phyloP scores from a whole-genome alignment of 2,113 vertebrate species.

The Morone chrysops region DNA sequence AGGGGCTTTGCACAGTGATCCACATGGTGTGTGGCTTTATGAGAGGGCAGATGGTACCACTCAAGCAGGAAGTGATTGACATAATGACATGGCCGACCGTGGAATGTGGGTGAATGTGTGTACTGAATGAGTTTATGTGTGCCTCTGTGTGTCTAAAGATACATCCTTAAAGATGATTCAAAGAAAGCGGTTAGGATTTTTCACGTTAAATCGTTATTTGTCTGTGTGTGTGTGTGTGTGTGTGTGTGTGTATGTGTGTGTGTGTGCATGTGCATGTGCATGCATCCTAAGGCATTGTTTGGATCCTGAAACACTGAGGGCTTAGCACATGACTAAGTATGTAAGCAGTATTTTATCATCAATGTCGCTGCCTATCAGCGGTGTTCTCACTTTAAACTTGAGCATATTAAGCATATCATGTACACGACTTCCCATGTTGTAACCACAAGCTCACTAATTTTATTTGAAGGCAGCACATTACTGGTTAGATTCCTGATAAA shows the following conservation, averaged over 20 bases:
- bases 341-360: too few relatives aligned
- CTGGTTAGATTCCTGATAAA: too few relatives aligned
- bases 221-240: neutral
- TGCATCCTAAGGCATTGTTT: too few relatives aligned
- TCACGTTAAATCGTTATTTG: neutral
- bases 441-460: too few relatives aligned
- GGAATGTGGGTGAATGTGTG: constrained; percentile 60
- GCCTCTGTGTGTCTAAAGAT: constrained; percentile 51
- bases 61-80: constrained; percentile 87
- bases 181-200: constrained; percentile 1
- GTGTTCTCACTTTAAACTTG: too few relatives aligned
- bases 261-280: neutral
- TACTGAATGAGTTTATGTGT: constrained; percentile 32
- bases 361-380: too few relatives aligned
- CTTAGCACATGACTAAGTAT: too few relatives aligned
- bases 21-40: constrained; percentile 78
- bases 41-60: constrained; percentile 86
- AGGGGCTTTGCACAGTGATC: constrained; percentile 77
- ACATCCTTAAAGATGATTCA: constrained; percentile 46
- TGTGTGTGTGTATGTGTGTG: neutral
- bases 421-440: too few relatives aligned
- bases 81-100: constrained; percentile 81
- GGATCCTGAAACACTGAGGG: too few relatives aligned
- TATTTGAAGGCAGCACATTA: too few relatives aligned
- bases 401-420: too few relatives aligned